phyloP scores from a whole-genome alignment of 2,888 invertebrate species.

The Mactromeris polynyma region DNA sequence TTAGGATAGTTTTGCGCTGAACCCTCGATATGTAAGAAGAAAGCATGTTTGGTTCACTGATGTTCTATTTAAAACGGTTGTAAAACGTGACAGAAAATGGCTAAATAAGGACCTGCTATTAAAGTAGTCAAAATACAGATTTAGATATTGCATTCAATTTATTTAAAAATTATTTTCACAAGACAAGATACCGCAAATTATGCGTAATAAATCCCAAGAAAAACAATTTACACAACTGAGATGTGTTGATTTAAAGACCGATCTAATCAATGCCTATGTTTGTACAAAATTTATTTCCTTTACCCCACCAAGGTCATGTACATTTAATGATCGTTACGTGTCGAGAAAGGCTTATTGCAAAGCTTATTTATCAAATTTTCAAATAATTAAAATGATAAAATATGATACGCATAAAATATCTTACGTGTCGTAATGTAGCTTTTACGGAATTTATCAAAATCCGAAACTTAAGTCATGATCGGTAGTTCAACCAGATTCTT shows the following conservation, averaged over 20 bases:
- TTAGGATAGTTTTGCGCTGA: too few relatives aligned
- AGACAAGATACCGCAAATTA: neutral
- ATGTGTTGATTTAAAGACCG: neutral
- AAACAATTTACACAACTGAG: neutral
- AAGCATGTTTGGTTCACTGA: too few relatives aligned
- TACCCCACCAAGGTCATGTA: neutral
- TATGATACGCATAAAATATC: neutral
- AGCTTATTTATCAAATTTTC: neutral
- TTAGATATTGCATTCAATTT: too few relatives aligned
- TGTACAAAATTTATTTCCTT: neutral
- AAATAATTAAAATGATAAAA: slow-evolving; percentile 11
- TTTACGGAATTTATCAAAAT: neutral
- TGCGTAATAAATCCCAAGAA: neutral
- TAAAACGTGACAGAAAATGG: too few relatives aligned
- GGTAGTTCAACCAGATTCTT: neutral
- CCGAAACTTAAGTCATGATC: neutral
- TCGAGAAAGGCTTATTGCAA: neutral
- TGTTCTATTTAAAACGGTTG: too few relatives aligned
- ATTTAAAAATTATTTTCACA: neutral
- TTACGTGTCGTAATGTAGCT: neutral
- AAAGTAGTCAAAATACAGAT: too few relatives aligned
- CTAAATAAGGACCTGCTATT: too few relatives aligned
- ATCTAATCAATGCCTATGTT: neutral
- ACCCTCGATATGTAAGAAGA: too few relatives aligned
- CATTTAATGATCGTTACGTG: slow-evolving; percentile 6